A percentile compares a stretch with the other conserved stretches of the same genome.
phyloP scores from a whole-genome alignment of 2,113 vertebrate genomes.

The Phocoena sinus region DNA sequence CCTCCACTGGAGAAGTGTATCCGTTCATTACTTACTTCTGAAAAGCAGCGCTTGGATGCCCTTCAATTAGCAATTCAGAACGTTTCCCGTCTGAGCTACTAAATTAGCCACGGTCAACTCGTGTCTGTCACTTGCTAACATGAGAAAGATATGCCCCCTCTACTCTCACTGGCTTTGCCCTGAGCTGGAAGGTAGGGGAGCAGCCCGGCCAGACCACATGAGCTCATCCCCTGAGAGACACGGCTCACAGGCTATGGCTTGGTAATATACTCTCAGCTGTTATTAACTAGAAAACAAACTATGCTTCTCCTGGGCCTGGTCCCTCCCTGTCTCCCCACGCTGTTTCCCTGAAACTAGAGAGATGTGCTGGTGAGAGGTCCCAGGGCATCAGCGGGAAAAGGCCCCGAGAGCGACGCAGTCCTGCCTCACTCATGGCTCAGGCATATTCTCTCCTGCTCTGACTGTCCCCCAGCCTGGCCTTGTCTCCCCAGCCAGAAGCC shows the following conservation, averaged over 20 bases:
- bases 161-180: background rate
- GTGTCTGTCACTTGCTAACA: background rate
- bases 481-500: no score
- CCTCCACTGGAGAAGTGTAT: no score
- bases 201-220: background rate
- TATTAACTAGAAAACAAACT: background rate
- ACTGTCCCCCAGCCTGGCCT: background rate
- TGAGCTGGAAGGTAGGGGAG: background rate
- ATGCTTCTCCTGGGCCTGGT: background rate
- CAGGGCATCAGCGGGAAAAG: background rate
- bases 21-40: background rate
- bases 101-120: background rate
- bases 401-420: rapidly evolving
- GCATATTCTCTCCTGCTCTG: background rate
- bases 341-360: background rate
- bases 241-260: background rate
- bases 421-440: no score
- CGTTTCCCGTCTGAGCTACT: background rate
- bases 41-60: background rate
- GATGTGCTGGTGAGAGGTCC: background rate
- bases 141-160: background rate
- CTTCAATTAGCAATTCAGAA: background rate
- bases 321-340: rapidly evolving
- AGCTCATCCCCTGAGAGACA: background rate
- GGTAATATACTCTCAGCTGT: background rate